phyloP scores from a whole-genome alignment of 1,140 invertebrate species.

The Papilio xuthus region DNA sequence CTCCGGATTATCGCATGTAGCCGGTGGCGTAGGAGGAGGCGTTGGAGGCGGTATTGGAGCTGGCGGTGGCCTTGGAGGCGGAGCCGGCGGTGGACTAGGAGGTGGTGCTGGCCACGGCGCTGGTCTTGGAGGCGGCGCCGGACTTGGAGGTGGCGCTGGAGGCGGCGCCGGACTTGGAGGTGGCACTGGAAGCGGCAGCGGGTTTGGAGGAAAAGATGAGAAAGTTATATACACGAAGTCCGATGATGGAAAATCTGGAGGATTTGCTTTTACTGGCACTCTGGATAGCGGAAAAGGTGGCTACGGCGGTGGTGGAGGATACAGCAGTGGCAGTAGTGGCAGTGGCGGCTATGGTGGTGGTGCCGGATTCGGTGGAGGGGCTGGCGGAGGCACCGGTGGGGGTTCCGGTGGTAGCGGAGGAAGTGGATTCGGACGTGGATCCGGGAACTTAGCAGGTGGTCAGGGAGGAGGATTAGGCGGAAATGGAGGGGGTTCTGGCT shows the following conservation, averaged over 20 bases:
- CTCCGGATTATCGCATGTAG: conserved; percentile 44
- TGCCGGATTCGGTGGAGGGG: conserved; percentile 42
- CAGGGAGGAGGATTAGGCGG: conserved; percentile 40
- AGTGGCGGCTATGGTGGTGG: conserved; percentile 47
- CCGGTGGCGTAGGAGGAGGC: conserved; percentile 40
- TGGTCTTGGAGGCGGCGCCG: conserved; percentile 36
- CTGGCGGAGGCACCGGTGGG: conserved; percentile 44
- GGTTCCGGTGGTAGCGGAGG: conserved; percentile 50
- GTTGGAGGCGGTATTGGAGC: conserved; percentile 30
- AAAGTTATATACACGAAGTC: conserved; percentile 52
- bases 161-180: conserved; percentile 30
- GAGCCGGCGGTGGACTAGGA: conserved; percentile 38
- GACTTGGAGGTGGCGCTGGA: conserved; percentile 6
- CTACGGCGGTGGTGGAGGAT: conserved; percentile 48
- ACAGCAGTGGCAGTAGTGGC: conserved; percentile 37
- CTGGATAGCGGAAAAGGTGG: conserved; percentile 51
- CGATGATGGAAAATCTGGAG: conserved; percentile 57
- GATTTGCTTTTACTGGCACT: conserved; percentile 55
- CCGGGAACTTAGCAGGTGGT: conserved; percentile 25
- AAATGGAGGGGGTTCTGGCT: conserved; percentile 42
- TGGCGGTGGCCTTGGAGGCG: conserved; percentile 36
- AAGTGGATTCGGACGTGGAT: conserved; percentile 47
- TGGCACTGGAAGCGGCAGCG: conserved; percentile 36
- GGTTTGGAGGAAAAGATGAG: conserved; percentile 41
- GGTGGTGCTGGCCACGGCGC: conserved; percentile 37